Evolutionary conservation across 2,113 vertebrate species (phyloP).

Genomic region (Ammodytes dubius): DNA sequence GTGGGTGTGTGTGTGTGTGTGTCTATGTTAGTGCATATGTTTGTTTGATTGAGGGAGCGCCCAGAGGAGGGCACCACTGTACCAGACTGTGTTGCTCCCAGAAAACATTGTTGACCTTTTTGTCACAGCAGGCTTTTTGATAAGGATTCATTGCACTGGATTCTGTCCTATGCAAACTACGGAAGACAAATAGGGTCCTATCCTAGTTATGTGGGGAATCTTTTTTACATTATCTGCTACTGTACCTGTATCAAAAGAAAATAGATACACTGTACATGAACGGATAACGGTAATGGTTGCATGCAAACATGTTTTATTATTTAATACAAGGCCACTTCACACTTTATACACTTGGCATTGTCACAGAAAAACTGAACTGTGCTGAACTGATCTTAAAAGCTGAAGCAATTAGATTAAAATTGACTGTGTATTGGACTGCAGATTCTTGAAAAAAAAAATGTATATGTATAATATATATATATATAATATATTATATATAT

Average conservation of each 20-base stretch:
- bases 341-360: too few relatives aligned
- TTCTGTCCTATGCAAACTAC: neutral
- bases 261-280: neutral
- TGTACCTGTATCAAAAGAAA: neutral
- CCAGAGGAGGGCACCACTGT: constrained; percentile 82
- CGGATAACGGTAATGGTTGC: neutral
- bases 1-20: neutral
- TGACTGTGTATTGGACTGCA: too few relatives aligned
- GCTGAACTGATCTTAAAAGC: too few relatives aligned
- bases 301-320: too few relatives aligned
- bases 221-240: neutral
- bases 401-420: too few relatives aligned
- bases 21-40: constrained; percentile 14
- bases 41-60: constrained; percentile 30
- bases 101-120: constrained; percentile 26
- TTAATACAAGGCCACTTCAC: too few relatives aligned
- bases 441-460: too few relatives aligned
- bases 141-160: neutral
- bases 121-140: constrained; percentile 18
- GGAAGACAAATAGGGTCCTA: too few relatives aligned
- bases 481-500: too few relatives aligned
- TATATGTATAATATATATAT: too few relatives aligned
- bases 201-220: neutral
- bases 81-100: constrained; percentile 49
- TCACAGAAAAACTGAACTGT: too few relatives aligned